Conservation (phyloP, 2,797 vertebrate species). For the Eulemur mongoz region DNA sequence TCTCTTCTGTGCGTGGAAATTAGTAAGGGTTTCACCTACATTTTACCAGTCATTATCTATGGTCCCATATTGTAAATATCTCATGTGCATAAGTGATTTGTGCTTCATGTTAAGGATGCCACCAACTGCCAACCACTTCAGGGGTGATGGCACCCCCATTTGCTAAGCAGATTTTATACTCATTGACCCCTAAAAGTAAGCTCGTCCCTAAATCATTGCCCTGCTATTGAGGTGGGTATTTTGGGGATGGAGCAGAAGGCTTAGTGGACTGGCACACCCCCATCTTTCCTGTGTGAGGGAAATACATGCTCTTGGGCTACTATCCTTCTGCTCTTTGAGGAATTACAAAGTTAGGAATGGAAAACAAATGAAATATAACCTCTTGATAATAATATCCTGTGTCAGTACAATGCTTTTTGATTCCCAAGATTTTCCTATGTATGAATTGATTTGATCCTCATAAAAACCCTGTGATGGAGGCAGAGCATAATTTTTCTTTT, state of each 20-base stretch:
- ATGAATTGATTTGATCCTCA: background rate
- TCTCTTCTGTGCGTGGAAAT: background rate
- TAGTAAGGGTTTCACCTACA: background rate
- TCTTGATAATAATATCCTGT: too few species aligned
- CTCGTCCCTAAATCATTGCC: background rate
- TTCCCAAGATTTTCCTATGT: background rate
- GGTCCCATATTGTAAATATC: background rate
- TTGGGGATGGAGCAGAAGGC: background rate
- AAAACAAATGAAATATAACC: background rate
- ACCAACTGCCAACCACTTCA: background rate
- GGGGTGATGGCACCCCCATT: background rate
- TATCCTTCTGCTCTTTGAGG: background rate
- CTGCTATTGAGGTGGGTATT: fast-evolving
- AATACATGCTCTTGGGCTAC: background rate
- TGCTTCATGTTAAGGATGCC: background rate
- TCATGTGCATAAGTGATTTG: background rate
- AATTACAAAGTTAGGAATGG: background rate
- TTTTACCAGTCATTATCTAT: background rate
- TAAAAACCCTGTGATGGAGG: background rate
- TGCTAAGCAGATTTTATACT: background rate
- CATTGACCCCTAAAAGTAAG: background rate
- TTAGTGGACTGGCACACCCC: fast-evolving
- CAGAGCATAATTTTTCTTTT: background rate
- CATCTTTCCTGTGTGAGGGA: background rate
- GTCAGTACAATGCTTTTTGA: too few species aligned